Evolutionary conservation across 2,113 vertebrate species (phyloP).

Genomic region (Tiliqua scincoides): DNA sequence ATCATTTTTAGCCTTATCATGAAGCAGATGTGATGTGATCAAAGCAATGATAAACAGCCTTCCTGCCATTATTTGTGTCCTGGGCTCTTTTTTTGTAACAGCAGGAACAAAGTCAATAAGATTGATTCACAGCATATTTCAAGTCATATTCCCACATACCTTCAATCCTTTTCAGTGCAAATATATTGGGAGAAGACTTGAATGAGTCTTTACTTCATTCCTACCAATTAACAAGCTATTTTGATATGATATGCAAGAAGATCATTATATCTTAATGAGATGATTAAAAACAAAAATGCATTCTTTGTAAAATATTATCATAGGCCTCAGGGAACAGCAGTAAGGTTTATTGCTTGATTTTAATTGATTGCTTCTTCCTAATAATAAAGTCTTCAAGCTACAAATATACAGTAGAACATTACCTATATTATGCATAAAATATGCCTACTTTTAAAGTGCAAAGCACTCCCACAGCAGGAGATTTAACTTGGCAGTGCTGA

Average conservation of each 20-base stretch:
- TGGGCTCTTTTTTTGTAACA: not conserved
- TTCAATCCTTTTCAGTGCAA: not conserved
- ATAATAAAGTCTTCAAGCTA: conserved; percentile 45
- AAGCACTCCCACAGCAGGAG: not conserved
- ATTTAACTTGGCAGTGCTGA: conserved; percentile 39
- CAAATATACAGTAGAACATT: conserved; percentile 49
- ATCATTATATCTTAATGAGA: conserved; percentile 73
- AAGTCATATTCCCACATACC: not conserved
- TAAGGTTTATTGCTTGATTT: conserved; percentile 35
- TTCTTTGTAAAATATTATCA: conserved; percentile 65
- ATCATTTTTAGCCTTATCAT: not conserved
- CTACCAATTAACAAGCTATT: conserved; percentile 66
- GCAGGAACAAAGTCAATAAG: not conserved
- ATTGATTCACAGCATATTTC: not conserved
- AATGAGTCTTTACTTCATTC: conserved; percentile 60
- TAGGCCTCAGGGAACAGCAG: conserved; percentile 46
- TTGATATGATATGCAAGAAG: conserved; percentile 64
- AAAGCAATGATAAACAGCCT: not conserved
- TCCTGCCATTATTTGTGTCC: not conserved
- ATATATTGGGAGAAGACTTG: not conserved
- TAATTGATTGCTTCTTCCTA: conserved; percentile 46
- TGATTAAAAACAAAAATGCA: conserved; percentile 72
- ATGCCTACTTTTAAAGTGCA: conserved; percentile 34
- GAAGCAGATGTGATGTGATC: not conserved
- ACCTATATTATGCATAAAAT: conserved; percentile 21